Conservation (phyloP, 2,113 vertebrate genomes). For the Hymenochirus boettgeri region DNA sequence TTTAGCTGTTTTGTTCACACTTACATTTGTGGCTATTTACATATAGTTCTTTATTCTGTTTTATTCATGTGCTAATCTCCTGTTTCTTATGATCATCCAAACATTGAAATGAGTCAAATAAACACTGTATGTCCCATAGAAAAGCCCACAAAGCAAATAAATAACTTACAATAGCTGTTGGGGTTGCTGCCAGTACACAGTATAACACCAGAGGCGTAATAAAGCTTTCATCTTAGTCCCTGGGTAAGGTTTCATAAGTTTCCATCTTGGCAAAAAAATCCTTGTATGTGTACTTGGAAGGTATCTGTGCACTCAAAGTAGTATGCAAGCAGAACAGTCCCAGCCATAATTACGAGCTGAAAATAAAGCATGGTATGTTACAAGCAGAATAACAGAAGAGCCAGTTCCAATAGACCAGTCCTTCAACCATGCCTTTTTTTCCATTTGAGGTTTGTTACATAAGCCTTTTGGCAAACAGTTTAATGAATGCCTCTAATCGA, state of each 20-base stretch:
- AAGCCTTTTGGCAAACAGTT: conserved; percentile 58
- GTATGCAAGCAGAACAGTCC: conserved; percentile 91
- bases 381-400: conserved; percentile 49
- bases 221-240: conserved; percentile 87
- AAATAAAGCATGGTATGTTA: conserved; percentile 72
- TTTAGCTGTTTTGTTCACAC: too few relatives aligned
- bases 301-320: conserved; percentile 97
- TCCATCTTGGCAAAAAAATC: conserved; percentile 97
- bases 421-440: conserved; percentile 50
- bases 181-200: conserved; percentile 86
- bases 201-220: conserved; percentile 91
- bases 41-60: too few relatives aligned
- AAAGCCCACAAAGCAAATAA: conserved; percentile 12
- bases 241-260: conserved; percentile 98
- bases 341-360: conserved; percentile 98
- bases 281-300: conserved; percentile 90
- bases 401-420: conserved; percentile 42
- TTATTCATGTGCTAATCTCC: too few relatives aligned
- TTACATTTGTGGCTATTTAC: too few relatives aligned
- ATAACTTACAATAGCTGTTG: conserved; percentile 87
- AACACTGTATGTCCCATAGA: background rate
- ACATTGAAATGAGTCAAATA: too few relatives aligned
- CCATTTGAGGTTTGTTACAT: conserved; percentile 57
- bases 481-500: conserved; percentile 46
- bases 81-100: too few relatives aligned